A percentile compares a stretch with the other conserved stretches of the same genome.
These are phyloP conservation scores for Papilio polyxenes DNA, from an alignment of 1,140 invertebrate species.

Conservation along the genomic window DNA sequence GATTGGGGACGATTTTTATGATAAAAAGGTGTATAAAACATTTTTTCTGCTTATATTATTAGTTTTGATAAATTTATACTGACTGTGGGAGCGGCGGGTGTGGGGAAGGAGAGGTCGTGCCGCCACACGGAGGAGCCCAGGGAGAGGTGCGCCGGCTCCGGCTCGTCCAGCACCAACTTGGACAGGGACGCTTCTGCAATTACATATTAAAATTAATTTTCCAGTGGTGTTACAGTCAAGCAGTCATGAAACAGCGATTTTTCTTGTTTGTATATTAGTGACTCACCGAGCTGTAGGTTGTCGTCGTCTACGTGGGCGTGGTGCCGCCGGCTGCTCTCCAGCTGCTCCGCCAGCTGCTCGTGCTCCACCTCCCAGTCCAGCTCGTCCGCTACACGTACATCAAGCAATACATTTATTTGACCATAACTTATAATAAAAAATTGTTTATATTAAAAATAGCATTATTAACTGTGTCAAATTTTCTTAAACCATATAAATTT, in stretches of 20 bases:
- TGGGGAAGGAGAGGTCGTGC: slow-evolving; percentile 58
- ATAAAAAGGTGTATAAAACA: no score
- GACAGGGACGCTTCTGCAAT: slow-evolving; percentile 74
- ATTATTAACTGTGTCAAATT: no score
- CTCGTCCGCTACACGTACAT: slow-evolving; percentile 67
- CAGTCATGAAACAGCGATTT: no score
- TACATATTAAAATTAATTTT: not conserved
- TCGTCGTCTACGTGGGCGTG: slow-evolving; percentile 59
- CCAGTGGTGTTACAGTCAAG: no score
- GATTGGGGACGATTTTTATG: no score
- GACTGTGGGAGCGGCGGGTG: slow-evolving; percentile 55
- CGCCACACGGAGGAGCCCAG: slow-evolving; percentile 70
- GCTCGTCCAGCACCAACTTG: slow-evolving; percentile 76
- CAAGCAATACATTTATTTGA: not conserved
- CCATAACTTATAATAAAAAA: no score
- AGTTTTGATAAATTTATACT: slow-evolving; percentile 39
- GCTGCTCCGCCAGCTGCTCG: slow-evolving; percentile 70
- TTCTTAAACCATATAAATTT: no score
- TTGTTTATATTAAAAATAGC: no score
- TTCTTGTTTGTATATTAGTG: no score
- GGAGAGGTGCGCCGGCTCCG: slow-evolving; percentile 54
- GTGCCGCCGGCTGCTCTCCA: slow-evolving; percentile 69
- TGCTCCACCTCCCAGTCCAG: slow-evolving; percentile 79
- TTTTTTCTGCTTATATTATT: no score
- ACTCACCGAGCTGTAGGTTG: slow-evolving; percentile 64